Conservation (phyloP, 92 coral and sea anemone species). For the Phenganax marumi region DNA sequence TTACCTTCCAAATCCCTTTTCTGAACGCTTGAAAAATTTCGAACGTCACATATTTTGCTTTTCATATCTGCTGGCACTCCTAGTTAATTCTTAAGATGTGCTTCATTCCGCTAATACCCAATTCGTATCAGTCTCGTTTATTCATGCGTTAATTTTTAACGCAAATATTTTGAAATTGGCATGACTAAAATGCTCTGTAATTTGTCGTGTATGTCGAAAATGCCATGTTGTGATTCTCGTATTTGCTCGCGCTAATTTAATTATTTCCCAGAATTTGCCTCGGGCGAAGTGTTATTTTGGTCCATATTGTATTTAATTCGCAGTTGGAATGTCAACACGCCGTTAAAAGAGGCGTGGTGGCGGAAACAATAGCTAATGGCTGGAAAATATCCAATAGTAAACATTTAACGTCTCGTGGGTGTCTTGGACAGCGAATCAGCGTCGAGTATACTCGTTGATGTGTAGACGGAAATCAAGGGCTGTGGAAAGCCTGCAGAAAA, state of each 20-base stretch:
- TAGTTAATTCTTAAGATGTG: too few species aligned
- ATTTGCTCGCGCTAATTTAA: background rate
- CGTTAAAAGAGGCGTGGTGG: conserved; percentile 38
- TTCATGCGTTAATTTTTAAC: too few species aligned
- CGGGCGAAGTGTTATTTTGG: background rate
- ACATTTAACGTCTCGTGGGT: background rate
- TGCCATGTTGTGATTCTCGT: background rate
- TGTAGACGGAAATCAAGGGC: background rate
- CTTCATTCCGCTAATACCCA: too few species aligned
- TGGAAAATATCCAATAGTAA: conserved; percentile 26
- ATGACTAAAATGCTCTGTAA: too few species aligned
- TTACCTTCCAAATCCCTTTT: too few species aligned
- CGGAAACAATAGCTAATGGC: conserved; percentile 43
- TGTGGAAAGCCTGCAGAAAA: background rate
- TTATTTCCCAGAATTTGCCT: background rate
- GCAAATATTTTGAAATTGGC: too few species aligned
- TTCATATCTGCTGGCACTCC: too few species aligned
- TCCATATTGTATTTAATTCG: background rate
- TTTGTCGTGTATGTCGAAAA: too few species aligned
- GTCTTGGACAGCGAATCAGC: conserved; percentile 13
- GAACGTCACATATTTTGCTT: too few species aligned
- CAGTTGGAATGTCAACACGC: conserved; percentile 35
- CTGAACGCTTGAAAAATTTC: too few species aligned
- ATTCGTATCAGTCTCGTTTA: too few species aligned
- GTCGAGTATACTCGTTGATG: conserved; percentile 8